Evolutionary conservation across 2,888 invertebrate genomes (phyloP), one percentile per base, ranked within the genome.

Genomic region (Hofmannophila pseudospretella): DNA sequence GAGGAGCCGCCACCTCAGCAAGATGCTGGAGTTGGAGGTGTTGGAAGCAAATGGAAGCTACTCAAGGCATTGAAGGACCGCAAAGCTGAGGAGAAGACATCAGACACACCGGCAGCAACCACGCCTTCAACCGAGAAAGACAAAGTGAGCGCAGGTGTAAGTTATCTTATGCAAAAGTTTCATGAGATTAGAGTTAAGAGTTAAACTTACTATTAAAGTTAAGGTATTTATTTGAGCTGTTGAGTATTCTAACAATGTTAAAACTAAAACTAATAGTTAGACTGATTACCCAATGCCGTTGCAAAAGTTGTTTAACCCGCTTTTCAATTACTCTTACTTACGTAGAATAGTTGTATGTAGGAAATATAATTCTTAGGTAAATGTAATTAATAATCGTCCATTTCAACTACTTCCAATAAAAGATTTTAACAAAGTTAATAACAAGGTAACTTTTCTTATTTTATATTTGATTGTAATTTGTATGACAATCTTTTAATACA

Each of bases 31-130:
- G 33, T 16, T 13, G 41, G 41, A 22, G 39, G 39, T 10, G 88
- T 92, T 34, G 93, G 94, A 5, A 96, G 96, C 64, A 96, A 96
- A 71, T 96, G 96, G 96, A 96, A 96, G 70, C 88, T 96, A 29
- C 77, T 96, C 2, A 96, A 96, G 76, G 96, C 96, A 1, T 75
- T 96, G 16, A 96, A 96, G 67, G 96, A 96, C 59, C 89, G 94
- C 43, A 96, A 96, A 80, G 94, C 96, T 2, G 96, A 96, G 72
- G 96, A 96, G 58, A 94, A 92, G 69, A 92, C 92, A 57, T 90
- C 90, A 42, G 93, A 91, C 40, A 91, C 92, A 46, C 89, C 89
- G 34, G 89, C 88, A 39, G 90, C 88, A 36, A 90, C 90, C 41
- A 90, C 90, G 33, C 89, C 90, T 29, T 86, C 87, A 28, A 81